phyloP scores from a whole-genome alignment of 2,888 invertebrate species.

The Sthenelais limicola region DNA sequence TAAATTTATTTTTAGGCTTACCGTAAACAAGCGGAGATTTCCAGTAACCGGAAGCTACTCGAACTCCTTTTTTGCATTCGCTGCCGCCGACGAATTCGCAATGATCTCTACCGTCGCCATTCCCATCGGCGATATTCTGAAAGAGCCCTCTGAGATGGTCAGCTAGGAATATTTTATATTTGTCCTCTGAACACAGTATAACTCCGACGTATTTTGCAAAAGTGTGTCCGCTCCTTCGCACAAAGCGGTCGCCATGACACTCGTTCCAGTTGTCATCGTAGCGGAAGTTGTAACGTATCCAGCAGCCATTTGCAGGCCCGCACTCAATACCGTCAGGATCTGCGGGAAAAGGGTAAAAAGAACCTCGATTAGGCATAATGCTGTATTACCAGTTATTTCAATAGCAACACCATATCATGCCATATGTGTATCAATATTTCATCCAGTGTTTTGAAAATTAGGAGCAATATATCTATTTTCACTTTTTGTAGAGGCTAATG shows the following conservation, averaged over 20 bases:
- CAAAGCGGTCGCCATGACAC: conserved; percentile 31
- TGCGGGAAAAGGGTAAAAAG: too few species aligned
- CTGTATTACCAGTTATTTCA: too few species aligned
- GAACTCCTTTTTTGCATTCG: conserved; percentile 8
- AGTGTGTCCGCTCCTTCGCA: conserved; percentile 6
- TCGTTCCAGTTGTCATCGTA: conserved; percentile 35
- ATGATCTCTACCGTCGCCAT: conserved; percentile 13
- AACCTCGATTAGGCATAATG: too few species aligned
- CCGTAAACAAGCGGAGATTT: conserved; percentile 16
- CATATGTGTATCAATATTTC: too few species aligned
- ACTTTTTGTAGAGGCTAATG: too few species aligned
- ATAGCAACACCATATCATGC: too few species aligned
- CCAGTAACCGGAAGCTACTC: conserved; percentile 13
- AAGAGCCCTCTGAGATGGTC: conserved; percentile 10
- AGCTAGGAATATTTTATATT: conserved; percentile 1
- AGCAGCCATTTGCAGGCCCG: conserved; percentile 8
- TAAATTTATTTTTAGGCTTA: too few species aligned
- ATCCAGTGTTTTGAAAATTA: too few species aligned
- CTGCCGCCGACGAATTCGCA: conserved; percentile 15
- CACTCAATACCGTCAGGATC: conserved; percentile 23
- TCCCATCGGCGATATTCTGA: conserved; percentile 26
- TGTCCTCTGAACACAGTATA: conserved; percentile 12
- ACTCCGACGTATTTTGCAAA: conserved; percentile 13
- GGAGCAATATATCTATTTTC: too few species aligned
- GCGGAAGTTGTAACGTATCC: conserved; percentile 20